Evolutionary conservation across 2,113 vertebrate species (phyloP), one percentile per base, ranked within the genome.

Genomic region (Tyto alba): DNA sequence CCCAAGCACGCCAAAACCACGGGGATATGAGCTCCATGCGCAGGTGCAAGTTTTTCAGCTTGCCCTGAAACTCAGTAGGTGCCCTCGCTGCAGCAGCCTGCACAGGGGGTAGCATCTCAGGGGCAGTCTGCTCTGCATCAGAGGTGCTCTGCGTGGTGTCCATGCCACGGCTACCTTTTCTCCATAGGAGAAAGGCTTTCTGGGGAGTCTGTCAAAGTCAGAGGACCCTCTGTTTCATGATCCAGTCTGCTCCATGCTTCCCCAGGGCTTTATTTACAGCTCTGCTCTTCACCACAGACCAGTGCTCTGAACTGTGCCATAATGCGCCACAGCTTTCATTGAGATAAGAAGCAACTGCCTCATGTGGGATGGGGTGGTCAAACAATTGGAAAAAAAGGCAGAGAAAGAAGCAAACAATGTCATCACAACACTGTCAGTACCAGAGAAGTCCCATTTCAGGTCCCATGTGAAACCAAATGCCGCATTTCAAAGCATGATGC

Each of bases 111-210:
- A 29, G 5, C 22, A 27, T 5, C 52, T 48, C 53, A 13, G n/a
- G n/a, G 50, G 34, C 2, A 50, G 23, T 4, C 72, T 48, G 50
- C 56, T 40, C 3, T 10, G 32, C 1, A 0, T 23, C 62, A 12
- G 26, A 38, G 17, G 41, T 6, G 34, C 36, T 50, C 36, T 26
- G 60, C 6, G 0, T 3, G 5, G 15, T 78, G 48, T 15, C 69
- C 9, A 0, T 7, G 18, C 8, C 76, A 19, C 32, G 19, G 52
- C 4, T 69, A 36, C 26, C 47, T 56, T 41, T 45, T n/a, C 27
- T 52, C 32, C 17, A 6, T 0, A 1, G 30, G 4, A 25, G 5
- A 16, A 45, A 11, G 34, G 10, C 27, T 3, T 2, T 1, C 1
- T 5, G 29, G 29, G 30, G 25, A 73, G 21, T 23, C 6, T 6